Conservation (phyloP, 2,797 vertebrate genomes). For the Crocodylus rhombifer region DNA sequence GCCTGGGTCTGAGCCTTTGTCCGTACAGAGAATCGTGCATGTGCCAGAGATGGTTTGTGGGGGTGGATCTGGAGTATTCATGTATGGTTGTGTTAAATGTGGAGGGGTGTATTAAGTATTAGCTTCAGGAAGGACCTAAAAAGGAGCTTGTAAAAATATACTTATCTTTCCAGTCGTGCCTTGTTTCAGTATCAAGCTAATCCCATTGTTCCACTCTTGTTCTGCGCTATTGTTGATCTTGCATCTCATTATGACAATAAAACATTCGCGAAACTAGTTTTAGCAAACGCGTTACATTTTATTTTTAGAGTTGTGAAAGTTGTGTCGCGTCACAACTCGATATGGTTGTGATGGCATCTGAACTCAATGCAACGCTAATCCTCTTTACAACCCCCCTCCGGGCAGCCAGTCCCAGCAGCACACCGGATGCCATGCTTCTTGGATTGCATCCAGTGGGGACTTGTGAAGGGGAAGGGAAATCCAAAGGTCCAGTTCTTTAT, state of each 20-base stretch:
- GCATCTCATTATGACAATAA: conserved; percentile 51
- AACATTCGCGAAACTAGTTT: conserved; percentile 54
- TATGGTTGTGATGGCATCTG: conserved; percentile 63
- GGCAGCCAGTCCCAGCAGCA: background rate
- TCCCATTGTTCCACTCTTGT: conserved; percentile 62
- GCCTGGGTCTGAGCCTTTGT: background rate
- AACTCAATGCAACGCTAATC: conserved; percentile 69
- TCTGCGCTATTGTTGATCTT: conserved; percentile 46
- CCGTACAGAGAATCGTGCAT: background rate
- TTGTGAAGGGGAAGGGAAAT: background rate
- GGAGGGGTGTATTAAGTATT: background rate
- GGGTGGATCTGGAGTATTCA: background rate
- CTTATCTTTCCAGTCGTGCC: conserved; percentile 24
- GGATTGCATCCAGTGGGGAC: conserved; percentile 41
- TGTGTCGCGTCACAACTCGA: conserved; percentile 62
- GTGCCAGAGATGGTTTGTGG: background rate
- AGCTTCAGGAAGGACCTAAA: background rate
- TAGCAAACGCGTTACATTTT: conserved; percentile 45
- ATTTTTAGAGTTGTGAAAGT: conserved; percentile 71
- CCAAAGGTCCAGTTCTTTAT: conserved; percentile 18
- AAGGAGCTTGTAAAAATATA: conserved; percentile 31
- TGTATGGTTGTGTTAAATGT: background rate
- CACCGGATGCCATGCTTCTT: background rate
- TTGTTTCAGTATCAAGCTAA: conserved; percentile 64
- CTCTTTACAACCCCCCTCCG: conserved; percentile 40